Evolutionary conservation across 1,140 invertebrate genomes (phyloP).

Genomic region (Chrysopa pallens): DNA sequence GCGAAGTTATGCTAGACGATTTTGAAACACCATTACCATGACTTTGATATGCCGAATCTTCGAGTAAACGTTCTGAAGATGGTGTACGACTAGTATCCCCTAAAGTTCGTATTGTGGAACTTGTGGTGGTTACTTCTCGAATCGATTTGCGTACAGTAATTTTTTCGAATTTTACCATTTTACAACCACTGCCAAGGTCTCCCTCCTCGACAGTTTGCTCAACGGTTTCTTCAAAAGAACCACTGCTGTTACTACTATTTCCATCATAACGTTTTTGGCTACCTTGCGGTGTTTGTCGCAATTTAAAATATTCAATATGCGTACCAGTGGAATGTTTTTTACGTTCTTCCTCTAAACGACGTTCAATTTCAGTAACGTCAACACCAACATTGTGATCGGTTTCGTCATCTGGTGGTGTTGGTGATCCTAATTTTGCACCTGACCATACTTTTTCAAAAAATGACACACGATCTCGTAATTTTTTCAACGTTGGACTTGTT

Average conservation of each 20-base stretch:
- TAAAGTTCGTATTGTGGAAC: conserved; percentile 10
- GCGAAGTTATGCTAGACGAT: conserved; percentile 20
- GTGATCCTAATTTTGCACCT: conserved; percentile 12
- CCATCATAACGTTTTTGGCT: conserved; percentile 23
- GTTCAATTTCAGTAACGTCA: conserved; percentile 31
- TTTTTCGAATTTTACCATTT: conserved; percentile 46
- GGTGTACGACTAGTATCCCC: conserved; percentile 25
- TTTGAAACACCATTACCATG: conserved; percentile 29
- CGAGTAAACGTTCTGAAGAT: conserved; percentile 29
- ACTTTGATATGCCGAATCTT: conserved; percentile 35
- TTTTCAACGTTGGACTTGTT: conserved; percentile 27
- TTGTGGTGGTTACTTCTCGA: conserved; percentile 19
- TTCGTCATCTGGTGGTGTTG: conserved; percentile 21
- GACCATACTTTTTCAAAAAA: conserved; percentile 64
- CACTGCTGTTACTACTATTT: conserved; percentile 16
- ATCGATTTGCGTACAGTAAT: conserved; percentile 38
- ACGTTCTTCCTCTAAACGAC: conserved; percentile 32
- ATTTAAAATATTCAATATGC: conserved; percentile 32
- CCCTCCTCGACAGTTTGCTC: conserved; percentile 41
- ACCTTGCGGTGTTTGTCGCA: conserved; percentile 30
- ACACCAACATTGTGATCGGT: conserved; percentile 12
- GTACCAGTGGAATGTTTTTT: conserved; percentile 27
- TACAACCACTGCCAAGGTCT: conserved; percentile 34
- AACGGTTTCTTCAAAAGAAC: conserved; percentile 33
- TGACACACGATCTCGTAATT: conserved; percentile 46